Base-by-base conservation (phyloP, 1,140 invertebrate genomes). In the Phthorimaea operculella region DNA sequence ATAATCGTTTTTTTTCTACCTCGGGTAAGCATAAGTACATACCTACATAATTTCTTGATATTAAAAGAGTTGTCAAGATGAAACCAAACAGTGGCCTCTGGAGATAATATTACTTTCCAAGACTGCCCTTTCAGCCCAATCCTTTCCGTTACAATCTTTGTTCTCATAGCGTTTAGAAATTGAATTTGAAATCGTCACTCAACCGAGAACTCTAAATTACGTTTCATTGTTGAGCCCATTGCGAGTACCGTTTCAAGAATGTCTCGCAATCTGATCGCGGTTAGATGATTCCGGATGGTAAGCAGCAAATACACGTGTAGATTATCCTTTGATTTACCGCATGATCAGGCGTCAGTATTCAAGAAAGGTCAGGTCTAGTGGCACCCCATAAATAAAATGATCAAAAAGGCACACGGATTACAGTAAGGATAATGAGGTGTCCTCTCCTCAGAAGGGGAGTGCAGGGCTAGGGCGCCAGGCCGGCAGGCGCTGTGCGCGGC, bases 401-500 rank as follows among this genome's bases (percentile, higher is more conserved):
- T 79, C 72, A 72, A 72, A 74, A 79, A 80, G 72, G 70, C 74
- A 64, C 71, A 75, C 64, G 76, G 77, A 80, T 81, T 79, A 81
- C 74, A 72, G 74, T 72, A 61, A 76, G 76, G 78, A 82, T 84
- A 82, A 82, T 84, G 77, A 84, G 77, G 79, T 80, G 79, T 84
- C 79, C 75, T 76, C n/a, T 84, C 79, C 75, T 76, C 60, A 68
- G 68, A 66, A 72, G 70, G 73, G 63, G 66, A 62, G 44, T 16
- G 44, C 15, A 76, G 74, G 72, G 72, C 72, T 73, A 66, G 17
- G 49, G 54, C 51, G 53, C 56, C 58, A 59, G 66, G 61, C 59
- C 55, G 62, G 21, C 21, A 28, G n/a, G n/a, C n/a, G n/a, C n/a
- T n/a, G n/a, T n/a, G n/a, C n/a, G n/a, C 21, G 21, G 21, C 21